Percentiles rank a stretch among this genome's conserved stretches.
Evolutionary conservation across 2,888 invertebrate genomes (phyloP).

Genomic region (Mycalesis mineus): DNA sequence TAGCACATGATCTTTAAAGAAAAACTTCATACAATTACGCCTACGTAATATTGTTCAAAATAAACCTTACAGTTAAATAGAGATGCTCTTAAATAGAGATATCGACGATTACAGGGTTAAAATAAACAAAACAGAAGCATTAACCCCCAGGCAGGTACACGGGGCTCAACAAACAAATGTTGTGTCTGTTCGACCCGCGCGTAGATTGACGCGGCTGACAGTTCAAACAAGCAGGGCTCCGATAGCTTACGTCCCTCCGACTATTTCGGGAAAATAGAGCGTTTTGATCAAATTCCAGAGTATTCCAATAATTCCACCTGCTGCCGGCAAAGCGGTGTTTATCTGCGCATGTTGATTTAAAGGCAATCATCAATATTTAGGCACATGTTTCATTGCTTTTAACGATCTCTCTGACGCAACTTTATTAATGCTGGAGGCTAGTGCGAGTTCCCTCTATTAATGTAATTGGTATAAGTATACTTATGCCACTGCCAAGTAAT

Average conservation of each 20-base stretch:
- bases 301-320: conserved; percentile 1
- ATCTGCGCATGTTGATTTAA: conserved; percentile 7
- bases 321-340: background rate
- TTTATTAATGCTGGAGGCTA: too few species aligned
- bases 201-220: conserved; percentile 6
- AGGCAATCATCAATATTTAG: background rate
- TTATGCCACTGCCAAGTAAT: too few species aligned
- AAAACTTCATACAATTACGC: too few species aligned
- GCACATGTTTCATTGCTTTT: background rate
- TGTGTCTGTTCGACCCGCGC: background rate
- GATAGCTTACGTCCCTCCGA: conserved; percentile 4
- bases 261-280: conserved; percentile 9
- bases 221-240: background rate
- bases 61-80: too few species aligned
- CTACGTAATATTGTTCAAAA: too few species aligned
- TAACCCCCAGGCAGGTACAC: background rate
- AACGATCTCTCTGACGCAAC: too few species aligned
- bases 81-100: too few species aligned
- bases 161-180: background rate
- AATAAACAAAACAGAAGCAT: background rate
- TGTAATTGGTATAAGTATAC: too few species aligned
- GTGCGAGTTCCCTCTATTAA: too few species aligned
- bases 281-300: conserved; percentile 10
- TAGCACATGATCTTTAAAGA: too few species aligned
- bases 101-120: too few species aligned